Conservation (phyloP, 2,113 vertebrate genomes). For the Saguinus midas region DNA sequence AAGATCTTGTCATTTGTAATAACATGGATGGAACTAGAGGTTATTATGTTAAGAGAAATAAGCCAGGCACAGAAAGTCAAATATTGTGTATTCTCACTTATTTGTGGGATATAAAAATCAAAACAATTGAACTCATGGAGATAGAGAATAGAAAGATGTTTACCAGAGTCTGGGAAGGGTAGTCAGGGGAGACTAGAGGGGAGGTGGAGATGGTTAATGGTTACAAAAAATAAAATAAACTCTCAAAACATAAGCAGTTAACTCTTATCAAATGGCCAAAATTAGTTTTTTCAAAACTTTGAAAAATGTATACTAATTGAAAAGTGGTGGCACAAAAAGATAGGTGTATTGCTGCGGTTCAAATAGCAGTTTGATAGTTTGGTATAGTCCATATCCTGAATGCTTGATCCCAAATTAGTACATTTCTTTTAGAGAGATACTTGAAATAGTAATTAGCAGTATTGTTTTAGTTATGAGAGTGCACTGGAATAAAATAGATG, state of each 20-base stretch:
- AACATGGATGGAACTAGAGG: too few species aligned
- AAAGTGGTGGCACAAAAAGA: not conserved
- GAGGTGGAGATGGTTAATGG: too few species aligned
- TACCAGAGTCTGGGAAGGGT: too few species aligned
- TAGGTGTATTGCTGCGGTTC: not conserved
- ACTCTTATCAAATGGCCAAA: slow-evolving; percentile 20
- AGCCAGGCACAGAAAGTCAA: too few species aligned
- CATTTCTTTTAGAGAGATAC: not conserved
- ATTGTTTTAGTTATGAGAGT: slow-evolving; percentile 32
- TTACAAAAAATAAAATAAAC: slow-evolving; percentile 16
- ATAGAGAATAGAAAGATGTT: too few species aligned
- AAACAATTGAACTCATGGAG: too few species aligned
- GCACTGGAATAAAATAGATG: slow-evolving; percentile 43
- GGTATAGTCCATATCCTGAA: not conserved
- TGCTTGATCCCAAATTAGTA: not conserved
- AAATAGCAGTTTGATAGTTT: not conserved
- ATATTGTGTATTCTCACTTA: too few species aligned
- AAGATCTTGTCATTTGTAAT: too few species aligned
- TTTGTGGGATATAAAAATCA: too few species aligned
- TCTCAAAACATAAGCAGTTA: slow-evolving; percentile 1
- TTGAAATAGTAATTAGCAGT: not conserved
- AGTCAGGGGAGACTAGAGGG: too few species aligned
- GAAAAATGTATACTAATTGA: slow-evolving; percentile 31
- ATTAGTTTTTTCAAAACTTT: not conserved
- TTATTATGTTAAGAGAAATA: too few species aligned